Evolutionary conservation across 2,888 invertebrate species (phyloP), one percentile per base, ranked within the genome.

Genomic region (Bhutanitis thaidina): DNA sequence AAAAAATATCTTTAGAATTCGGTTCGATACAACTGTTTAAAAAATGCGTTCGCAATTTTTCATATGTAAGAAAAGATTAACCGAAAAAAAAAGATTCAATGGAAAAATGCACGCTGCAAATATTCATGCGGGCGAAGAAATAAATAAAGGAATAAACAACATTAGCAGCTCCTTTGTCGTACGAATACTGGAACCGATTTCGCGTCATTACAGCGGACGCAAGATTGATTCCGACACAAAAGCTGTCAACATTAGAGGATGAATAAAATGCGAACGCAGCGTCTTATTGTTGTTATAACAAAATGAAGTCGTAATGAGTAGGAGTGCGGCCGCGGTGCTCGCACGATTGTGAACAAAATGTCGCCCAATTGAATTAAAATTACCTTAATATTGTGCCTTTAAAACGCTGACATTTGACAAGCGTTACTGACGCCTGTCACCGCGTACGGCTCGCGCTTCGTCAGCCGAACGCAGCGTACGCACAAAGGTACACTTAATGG

Each of bases 221-320:
- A 74, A 83, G 83, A 85, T 87, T 85, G 87, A 88, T 85, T 83
- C 81, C 64, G 61, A 65, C 65, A 87, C 86, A 87, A 85, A 77
- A 71, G 71, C 78, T 75, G 87, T 84, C 86, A 80, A 75, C 72
- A 65, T 71, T 69, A 59, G 67, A 64, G 67, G 69, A 69, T 70
- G 80, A 80, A 80, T 80, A 75, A 78, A 80, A 65, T 60, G 62
- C 59, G 61, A 60, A 62, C 53, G 58, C 57, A 60, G 65, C 61
- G 67, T 64, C 67, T 69, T 69, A 82, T 88, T 87, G 84, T 88
- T 84, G 83, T 83, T 79, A 81, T 72, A 82, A 81, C 77, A 85
- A 87, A 87, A 87, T 87, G 80, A 86, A 88, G 86, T 71, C 79
- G 72, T 86, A 88, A 87, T 88, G 85, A 87, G 87, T 75, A 69